These are phyloP conservation scores for Lycorma delicatula DNA, from an alignment of 1,140 invertebrate species.

Conservation along the genomic window DNA sequence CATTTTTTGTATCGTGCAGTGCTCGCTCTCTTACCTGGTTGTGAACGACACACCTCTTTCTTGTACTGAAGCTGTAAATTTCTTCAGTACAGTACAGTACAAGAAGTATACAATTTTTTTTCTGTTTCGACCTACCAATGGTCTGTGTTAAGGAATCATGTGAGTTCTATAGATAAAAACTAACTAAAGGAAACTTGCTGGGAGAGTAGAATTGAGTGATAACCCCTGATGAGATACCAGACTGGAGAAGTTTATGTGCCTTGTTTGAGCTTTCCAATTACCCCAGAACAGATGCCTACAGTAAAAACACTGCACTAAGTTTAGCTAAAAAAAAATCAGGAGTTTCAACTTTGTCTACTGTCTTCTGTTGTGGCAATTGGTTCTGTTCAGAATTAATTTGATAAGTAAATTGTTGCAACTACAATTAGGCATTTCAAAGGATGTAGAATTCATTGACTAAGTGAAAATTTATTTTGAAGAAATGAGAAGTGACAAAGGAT, in stretches of 20 bases:
- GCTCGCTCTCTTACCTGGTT: conserved; percentile 11
- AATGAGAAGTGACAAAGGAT: conserved; percentile 4
- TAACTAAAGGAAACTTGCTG: conserved; percentile 13
- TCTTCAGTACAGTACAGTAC: neutral
- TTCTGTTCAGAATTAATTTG: conserved; percentile 15
- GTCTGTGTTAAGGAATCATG: conserved; percentile 1
- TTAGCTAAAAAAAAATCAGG: conserved; percentile 12
- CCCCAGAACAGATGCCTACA: neutral
- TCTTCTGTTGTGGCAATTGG: conserved; percentile 11
- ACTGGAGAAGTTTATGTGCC: conserved; percentile 13
- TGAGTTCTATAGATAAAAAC: conserved; percentile 5
- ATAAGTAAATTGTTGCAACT: conserved; percentile 13
- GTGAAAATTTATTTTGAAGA: conserved; percentile 3
- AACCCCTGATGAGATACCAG: conserved; percentile 8
- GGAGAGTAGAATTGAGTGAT: conserved; percentile 17
- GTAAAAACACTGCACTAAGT: conserved; percentile 9
- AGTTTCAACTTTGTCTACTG: conserved; percentile 17
- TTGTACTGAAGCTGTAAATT: neutral
- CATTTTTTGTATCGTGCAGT: conserved; percentile 11
- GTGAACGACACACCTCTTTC: conserved; percentile 3
- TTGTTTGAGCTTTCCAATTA: neutral
- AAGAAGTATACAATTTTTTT: neutral
- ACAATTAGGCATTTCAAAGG: conserved; percentile 8
- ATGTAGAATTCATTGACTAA: conserved; percentile 1
- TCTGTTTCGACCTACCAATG: neutral